phyloP scores from a whole-genome alignment of 2,113 vertebrate species.

The Otocyon megalotis region DNA sequence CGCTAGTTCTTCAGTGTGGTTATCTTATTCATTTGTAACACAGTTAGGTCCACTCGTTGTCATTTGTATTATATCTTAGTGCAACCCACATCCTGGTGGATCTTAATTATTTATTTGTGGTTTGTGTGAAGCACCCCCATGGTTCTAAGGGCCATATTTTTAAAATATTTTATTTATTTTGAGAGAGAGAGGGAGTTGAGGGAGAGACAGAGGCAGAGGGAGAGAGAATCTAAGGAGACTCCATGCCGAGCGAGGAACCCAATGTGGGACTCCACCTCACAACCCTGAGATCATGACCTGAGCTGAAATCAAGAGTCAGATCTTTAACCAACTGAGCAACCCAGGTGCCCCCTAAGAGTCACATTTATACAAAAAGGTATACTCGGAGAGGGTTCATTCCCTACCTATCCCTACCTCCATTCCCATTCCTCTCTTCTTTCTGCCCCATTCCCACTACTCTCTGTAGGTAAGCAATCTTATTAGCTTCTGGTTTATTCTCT shows the following conservation, averaged over 20 bases:
- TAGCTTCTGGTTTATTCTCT: background rate
- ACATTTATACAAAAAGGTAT: background rate
- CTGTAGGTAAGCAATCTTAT: background rate
- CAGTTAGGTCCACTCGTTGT: background rate
- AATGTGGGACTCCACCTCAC: no score
- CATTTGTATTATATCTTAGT: background rate
- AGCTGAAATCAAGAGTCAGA: no score
- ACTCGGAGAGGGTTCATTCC: background rate
- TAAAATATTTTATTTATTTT: no score
- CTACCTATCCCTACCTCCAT: background rate
- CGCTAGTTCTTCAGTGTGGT: background rate
- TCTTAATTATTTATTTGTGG: background rate
- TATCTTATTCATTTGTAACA: background rate
- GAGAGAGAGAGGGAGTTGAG: no score
- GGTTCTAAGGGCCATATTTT: background rate
- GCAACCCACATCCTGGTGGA: background rate
- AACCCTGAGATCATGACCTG: no score
- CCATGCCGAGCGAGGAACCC: no score
- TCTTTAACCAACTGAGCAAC: no score
- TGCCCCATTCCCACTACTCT: background rate
- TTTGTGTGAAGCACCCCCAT: background rate
- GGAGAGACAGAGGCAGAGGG: no score
- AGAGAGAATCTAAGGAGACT: no score
- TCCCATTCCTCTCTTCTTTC: background rate
- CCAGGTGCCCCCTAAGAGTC: background rate